Evolutionary conservation across 2,113 vertebrate genomes (phyloP).

Genomic region (Polypterus senegalus): DNA sequence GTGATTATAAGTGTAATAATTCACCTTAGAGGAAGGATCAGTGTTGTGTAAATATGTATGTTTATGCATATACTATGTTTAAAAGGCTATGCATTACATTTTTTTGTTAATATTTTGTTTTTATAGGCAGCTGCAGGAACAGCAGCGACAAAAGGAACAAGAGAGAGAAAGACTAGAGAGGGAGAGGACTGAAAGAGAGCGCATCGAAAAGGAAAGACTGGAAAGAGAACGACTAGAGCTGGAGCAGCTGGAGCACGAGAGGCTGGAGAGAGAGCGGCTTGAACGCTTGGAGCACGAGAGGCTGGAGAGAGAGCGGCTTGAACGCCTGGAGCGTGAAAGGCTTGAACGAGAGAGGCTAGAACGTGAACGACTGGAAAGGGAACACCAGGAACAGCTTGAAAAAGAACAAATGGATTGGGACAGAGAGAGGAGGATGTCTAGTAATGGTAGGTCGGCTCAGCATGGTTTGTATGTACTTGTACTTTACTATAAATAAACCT

Average conservation of each 20-base stretch:
- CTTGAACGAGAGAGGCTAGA: slow-evolving; percentile 50
- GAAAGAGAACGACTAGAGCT: slow-evolving; percentile 50
- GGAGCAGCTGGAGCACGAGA: slow-evolving; percentile 60
- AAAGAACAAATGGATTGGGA: slow-evolving; percentile 72
- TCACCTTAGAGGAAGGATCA: no score
- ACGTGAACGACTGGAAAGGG: slow-evolving; percentile 57
- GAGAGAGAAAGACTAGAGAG: slow-evolving; percentile 48
- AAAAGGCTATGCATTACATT: neutral
- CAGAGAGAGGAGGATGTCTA: slow-evolving; percentile 72
- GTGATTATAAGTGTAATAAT: no score
- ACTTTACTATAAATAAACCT: no score
- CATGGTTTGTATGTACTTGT: neutral
- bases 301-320: slow-evolving; percentile 61
- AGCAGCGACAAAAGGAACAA: slow-evolving; percentile 80
- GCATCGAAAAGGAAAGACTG: slow-evolving; percentile 34
- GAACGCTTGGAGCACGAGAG: slow-evolving; percentile 47
- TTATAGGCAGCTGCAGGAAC: slow-evolving; percentile 83
- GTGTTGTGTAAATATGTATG: no score
- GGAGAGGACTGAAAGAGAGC: slow-evolving; percentile 49
- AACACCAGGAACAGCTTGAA: slow-evolving; percentile 57
- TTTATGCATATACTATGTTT: no score
- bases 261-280: slow-evolving; percentile 52
- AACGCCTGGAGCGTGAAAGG: slow-evolving; percentile 24
- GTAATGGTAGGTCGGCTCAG: slow-evolving; percentile 60
- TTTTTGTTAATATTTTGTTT: slow-evolving; percentile 19